phyloP scores from a whole-genome alignment of 2,113 vertebrate species.

The Todiramphus chloris region DNA sequence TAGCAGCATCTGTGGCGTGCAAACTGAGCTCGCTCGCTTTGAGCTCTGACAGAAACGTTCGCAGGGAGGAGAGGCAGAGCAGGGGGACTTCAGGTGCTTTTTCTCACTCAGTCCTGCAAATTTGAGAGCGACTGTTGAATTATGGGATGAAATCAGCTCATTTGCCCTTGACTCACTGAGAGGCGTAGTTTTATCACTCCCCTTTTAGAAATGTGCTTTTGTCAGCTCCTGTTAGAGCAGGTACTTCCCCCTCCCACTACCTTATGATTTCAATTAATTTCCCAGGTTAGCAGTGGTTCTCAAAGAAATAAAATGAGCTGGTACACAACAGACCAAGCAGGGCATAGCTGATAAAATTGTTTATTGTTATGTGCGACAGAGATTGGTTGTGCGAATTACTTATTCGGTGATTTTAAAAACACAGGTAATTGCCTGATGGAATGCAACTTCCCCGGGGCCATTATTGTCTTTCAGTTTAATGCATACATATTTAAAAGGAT shows the following conservation, averaged over 20 bases:
- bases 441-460: not conserved
- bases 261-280: constrained; percentile 40
- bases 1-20: not conserved
- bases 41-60: not conserved
- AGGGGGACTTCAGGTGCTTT: not conserved
- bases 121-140: not conserved
- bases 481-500: not conserved
- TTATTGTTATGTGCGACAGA: not conserved
- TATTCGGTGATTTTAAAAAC: not conserved
- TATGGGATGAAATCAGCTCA: not conserved
- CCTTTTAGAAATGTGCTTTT: not conserved
- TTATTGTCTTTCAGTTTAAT: not conserved
- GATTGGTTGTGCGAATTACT: not conserved
- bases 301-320: not conserved
- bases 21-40: not conserved
- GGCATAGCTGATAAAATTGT: not conserved
- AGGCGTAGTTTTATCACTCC: not conserved
- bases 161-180: not conserved
- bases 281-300: constrained; percentile 1
- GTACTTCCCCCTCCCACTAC: not conserved
- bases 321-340: not conserved
- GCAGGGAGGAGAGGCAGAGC: not conserved
- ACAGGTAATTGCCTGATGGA: constrained; percentile 20
- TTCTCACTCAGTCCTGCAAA: not conserved
- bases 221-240: constrained; percentile 11